Percentiles rank a stretch among this genome's conserved stretches.
These are phyloP conservation scores for Polydrusus cervinus DNA, from an alignment of 2,888 invertebrate genomes.

Conservation along the genomic window DNA sequence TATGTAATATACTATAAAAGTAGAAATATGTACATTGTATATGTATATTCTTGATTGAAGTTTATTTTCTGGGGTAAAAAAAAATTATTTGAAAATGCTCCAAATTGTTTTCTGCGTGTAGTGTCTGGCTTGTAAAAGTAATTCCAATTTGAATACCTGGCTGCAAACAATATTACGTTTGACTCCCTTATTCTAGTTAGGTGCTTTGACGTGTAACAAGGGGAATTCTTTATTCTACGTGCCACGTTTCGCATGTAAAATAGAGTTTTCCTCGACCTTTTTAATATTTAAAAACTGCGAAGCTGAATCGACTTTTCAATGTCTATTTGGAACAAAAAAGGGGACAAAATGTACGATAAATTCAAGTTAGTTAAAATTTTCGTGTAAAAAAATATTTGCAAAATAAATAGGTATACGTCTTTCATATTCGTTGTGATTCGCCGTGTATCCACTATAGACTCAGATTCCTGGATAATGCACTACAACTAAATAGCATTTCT, in stretches of 20 bases:
- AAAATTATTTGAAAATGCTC: too few relatives aligned
- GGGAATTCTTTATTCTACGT: conserved; percentile 32
- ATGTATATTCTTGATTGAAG: too few relatives aligned
- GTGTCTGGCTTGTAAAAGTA: conserved; percentile 6
- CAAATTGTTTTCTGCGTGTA: not conserved
- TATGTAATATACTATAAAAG: too few relatives aligned
- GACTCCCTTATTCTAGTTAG: conserved; percentile 33
- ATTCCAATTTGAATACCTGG: conserved; percentile 29
- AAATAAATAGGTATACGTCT: too few relatives aligned
- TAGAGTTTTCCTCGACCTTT: conserved; percentile 29
- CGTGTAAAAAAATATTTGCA: too few relatives aligned
- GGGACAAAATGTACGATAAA: not conserved
- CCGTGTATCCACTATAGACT: too few relatives aligned
- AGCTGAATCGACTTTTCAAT: conserved; percentile 7
- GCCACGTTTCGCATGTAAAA: conserved; percentile 31
- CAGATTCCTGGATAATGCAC: too few relatives aligned
- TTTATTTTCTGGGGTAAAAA: too few relatives aligned
- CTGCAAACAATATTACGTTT: conserved; percentile 32
- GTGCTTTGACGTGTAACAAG: conserved; percentile 36
- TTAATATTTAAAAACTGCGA: conserved; percentile 32
- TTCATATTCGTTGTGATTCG: too few relatives aligned
- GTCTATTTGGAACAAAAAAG: not conserved
- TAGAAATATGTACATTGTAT: too few relatives aligned
- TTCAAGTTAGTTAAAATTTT: not conserved
- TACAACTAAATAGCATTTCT: too few relatives aligned